A percentile compares a stretch with the other conserved stretches of the same genome.
These are phyloP conservation scores for Enteromius radiatus DNA, from an alignment of 2,797 vertebrate species.

Conservation along the genomic window DNA sequence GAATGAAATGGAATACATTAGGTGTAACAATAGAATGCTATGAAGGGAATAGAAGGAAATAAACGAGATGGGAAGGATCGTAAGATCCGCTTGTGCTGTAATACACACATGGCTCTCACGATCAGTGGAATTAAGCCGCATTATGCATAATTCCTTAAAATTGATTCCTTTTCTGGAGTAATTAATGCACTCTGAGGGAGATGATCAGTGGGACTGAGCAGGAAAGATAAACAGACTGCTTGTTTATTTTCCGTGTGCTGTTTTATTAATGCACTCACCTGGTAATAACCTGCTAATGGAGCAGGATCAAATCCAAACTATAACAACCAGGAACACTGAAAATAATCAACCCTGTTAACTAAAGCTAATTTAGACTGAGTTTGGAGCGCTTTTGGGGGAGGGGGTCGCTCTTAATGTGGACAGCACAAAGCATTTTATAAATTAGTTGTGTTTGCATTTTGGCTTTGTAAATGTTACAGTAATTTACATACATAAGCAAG, in stretches of 20 bases:
- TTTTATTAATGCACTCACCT: conserved; percentile 30
- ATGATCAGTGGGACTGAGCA: conserved; percentile 36
- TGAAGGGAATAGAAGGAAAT: not conserved
- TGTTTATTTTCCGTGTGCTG: not conserved
- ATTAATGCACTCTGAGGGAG: conserved; percentile 54
- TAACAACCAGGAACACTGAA: conserved; percentile 14
- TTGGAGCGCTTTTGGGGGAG: not conserved
- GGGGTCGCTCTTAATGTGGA: not conserved
- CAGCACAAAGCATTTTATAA: not conserved
- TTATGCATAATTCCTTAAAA: conserved; percentile 54
- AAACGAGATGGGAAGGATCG: conserved; percentile 1
- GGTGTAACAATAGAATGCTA: conserved; percentile 30
- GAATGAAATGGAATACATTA: conserved; percentile 34
- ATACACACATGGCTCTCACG: conserved; percentile 43
- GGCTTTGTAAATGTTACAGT: not conserved
- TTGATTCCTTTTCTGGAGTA: conserved; percentile 54
- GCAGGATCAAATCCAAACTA: conserved; percentile 24
- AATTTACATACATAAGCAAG: conserved; percentile 14
- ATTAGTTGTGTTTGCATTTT: conserved; percentile 4
- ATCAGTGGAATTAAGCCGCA: conserved; percentile 37
- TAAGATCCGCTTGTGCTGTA: conserved; percentile 47
- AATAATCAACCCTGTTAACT: conserved; percentile 4
- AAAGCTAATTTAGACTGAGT: not conserved
- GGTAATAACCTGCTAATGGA: conserved; percentile 32
- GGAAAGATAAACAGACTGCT: conserved; percentile 34